Evolutionary conservation across 1,140 invertebrate genomes (phyloP).

Genomic region (Heliconius melpomene): DNA sequence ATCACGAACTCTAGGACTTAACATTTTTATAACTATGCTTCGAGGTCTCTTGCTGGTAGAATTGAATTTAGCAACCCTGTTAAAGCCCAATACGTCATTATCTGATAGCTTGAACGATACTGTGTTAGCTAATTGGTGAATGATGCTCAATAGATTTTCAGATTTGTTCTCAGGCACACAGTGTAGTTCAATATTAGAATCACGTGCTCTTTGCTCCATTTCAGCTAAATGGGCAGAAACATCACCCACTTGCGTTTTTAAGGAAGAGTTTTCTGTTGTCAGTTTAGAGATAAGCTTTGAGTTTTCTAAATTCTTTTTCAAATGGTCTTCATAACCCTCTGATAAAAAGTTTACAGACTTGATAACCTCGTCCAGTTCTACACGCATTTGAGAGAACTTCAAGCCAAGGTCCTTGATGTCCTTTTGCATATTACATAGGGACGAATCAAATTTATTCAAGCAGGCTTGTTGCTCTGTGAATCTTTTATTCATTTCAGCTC

Average conservation of each 20-base stretch:
- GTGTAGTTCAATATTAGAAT: neutral
- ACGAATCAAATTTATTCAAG: conserved; percentile 1
- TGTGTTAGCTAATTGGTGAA: neutral
- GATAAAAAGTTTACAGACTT: conserved; percentile 6
- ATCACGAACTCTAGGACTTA: conserved; percentile 1
- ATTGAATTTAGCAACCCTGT: too few species aligned
- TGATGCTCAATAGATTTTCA: conserved; percentile 12
- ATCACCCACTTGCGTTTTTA: neutral
- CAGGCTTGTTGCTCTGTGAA: neutral
- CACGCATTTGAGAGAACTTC: neutral
- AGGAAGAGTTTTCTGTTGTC: neutral
- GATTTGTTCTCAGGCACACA: neutral
- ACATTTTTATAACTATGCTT: too few species aligned
- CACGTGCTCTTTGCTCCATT: neutral
- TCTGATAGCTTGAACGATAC: too few species aligned
- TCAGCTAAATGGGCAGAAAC: neutral
- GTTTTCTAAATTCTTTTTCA: neutral
- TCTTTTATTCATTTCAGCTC: neutral
- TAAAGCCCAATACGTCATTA: too few species aligned
- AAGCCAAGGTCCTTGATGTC: neutral
- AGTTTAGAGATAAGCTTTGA: neutral
- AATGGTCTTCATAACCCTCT: neutral
- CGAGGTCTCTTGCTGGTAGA: too few species aligned
- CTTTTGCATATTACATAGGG: neutral
- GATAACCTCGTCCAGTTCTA: neutral